phyloP scores from a whole-genome alignment of 2,113 vertebrate species.

The Salvelinus sp. region DNA sequence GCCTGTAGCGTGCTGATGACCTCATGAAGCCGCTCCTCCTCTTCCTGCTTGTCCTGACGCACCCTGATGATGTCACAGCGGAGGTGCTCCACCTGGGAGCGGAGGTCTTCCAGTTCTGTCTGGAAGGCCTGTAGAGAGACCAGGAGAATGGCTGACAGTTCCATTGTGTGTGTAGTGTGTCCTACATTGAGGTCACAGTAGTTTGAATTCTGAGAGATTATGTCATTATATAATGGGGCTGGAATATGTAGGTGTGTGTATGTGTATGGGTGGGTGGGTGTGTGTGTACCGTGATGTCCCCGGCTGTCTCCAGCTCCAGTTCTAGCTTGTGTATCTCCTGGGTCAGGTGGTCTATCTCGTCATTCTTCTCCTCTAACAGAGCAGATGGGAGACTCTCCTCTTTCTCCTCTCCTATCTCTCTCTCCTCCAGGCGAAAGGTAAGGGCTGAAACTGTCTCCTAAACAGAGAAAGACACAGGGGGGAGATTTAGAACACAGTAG shows the following conservation, averaged over 20 bases:
- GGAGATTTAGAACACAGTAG: neutral
- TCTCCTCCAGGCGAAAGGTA: slow-evolving; percentile 48
- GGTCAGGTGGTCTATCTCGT: slow-evolving; percentile 82
- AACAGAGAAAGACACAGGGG: neutral
- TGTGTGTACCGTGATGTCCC: slow-evolving; percentile 67
- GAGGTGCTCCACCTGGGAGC: slow-evolving; percentile 79
- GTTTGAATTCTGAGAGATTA: too few species aligned
- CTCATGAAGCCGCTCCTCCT: slow-evolving; percentile 86
- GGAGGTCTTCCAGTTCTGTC: slow-evolving; percentile 82
- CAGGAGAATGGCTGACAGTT: neutral
- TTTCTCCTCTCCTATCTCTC: slow-evolving; percentile 33
- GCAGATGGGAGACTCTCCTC: slow-evolving; percentile 73
- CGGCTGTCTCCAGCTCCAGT: slow-evolving; percentile 58
- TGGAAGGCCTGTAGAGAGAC: slow-evolving; percentile 63
- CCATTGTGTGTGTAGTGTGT: neutral
- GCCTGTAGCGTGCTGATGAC: slow-evolving; percentile 91
- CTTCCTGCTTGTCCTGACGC: slow-evolving; percentile 81
- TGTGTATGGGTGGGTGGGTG: neutral
- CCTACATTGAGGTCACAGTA: neutral
- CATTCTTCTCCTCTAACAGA: slow-evolving; percentile 84
- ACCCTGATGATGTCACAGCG: slow-evolving; percentile 78
- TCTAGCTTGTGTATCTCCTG: slow-evolving; percentile 76
- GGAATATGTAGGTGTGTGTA: neutral
- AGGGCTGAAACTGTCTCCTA: slow-evolving; percentile 70
- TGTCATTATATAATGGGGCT: neutral